Base-by-base conservation (phyloP, 2,888 invertebrate species). In the Coremacera marginata region DNA sequence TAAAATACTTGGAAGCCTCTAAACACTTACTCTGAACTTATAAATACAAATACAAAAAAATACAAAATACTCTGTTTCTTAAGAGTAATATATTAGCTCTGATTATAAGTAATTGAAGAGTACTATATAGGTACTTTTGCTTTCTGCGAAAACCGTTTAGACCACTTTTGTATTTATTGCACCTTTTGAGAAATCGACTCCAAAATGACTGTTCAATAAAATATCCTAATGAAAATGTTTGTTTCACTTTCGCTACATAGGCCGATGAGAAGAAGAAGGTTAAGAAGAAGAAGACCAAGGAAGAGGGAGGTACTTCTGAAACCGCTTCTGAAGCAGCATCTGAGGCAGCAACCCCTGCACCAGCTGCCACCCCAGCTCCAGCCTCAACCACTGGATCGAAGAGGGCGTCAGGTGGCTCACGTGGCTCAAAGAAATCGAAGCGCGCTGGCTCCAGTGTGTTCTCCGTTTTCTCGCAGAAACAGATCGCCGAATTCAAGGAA, bases 401-500 rank as follows among this genome's bases (percentile, higher is more conserved):
- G 86, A 94, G 95, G 84, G 95, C 96, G 85, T 95, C 95, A 90
- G 92, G 93, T 85, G 94, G 93, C 89, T 92, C 92, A 79, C 88
- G 90, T 81, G 90, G 90, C 83, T 89, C 89, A 79, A 88, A 85
- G 83, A 93, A 92, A 89, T 95, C 95, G 86, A 96, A 96, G 94
- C 96, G 90, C 93, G 95, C 89, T 83, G 97, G 97, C 86, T 96
- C 96, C 92, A 97, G 96, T 91, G 97, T 97, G 90, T 97, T 97
- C 93, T 96, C 97, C 89, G 96, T 97, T 95, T 97, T 98, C 94
- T 94, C 96, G 86, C 97, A 97, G 92, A 95, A 95, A 91, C 97
- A 97, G 92, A 96, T 97, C 88, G 96, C 96, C 87, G 97, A 97
- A 91, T 97, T 97, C 93, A 97, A 97, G 91, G 96, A 96, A 93